Conservation (phyloP, 2,888 invertebrate species). For the Cryptus armator region DNA sequence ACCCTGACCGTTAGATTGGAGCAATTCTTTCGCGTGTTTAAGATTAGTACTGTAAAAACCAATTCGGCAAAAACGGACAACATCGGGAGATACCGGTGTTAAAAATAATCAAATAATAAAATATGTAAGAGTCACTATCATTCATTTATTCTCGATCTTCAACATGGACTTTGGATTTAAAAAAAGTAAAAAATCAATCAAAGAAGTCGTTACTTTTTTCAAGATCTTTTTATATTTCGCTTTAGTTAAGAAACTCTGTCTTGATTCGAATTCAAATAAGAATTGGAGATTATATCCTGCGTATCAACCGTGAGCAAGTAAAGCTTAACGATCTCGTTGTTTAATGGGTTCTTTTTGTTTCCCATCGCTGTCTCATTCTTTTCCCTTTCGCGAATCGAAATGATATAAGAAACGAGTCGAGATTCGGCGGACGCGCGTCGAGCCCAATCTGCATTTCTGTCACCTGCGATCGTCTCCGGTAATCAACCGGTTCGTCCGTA, state of each 20-base stretch:
- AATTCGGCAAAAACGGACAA: neutral
- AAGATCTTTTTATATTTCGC: too few species aligned
- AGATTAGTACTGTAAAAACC: neutral
- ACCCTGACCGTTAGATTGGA: conserved; percentile 31
- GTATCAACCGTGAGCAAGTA: neutral
- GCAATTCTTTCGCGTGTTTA: neutral
- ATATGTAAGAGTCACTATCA: too few species aligned
- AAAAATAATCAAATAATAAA: neutral
- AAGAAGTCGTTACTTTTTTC: too few species aligned
- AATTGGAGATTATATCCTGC: conserved; percentile 27
- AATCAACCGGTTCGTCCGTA: conserved; percentile 63
- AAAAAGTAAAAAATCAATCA: too few species aligned
- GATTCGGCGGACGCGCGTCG: conserved; percentile 40
- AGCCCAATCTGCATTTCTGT: conserved; percentile 65
- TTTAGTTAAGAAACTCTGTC: neutral
- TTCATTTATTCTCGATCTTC: too few species aligned
- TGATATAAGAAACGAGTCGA: conserved; percentile 56
- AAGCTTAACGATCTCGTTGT: conserved; percentile 46
- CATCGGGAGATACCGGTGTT: neutral
- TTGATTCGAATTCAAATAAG: neutral
- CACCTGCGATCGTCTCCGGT: conserved; percentile 60
- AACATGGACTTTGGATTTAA: too few species aligned
- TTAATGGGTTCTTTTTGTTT: conserved; percentile 34
- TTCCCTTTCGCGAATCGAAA: conserved; percentile 46
- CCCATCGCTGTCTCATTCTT: conserved; percentile 9